Evolutionary conservation across 1,140 invertebrate genomes (phyloP).

Genomic region (Drosophila ficusphila): DNA sequence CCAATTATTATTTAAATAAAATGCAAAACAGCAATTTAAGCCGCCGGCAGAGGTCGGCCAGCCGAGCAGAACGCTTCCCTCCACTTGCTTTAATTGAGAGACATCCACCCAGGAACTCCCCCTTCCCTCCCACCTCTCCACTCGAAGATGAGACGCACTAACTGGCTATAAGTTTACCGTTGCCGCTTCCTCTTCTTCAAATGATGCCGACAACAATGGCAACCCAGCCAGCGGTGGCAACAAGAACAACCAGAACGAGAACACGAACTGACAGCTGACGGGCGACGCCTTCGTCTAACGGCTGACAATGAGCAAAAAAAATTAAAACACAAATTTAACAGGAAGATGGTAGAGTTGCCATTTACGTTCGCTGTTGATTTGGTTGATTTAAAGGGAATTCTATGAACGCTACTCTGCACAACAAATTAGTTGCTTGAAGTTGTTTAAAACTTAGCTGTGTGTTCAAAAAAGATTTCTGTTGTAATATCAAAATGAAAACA

Average conservation of each 20-base stretch:
- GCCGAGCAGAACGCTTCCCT: slow-evolving; percentile 59
- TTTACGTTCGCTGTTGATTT: not conserved
- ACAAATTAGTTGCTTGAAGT: no score
- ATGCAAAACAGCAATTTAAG: slow-evolving; percentile 66
- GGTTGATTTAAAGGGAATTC: not conserved
- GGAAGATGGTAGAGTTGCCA: not conserved
- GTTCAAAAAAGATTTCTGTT: no score
- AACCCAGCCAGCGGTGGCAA: slow-evolving; percentile 9
- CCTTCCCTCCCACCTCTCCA: not conserved
- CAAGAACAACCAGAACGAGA: slow-evolving; percentile 40
- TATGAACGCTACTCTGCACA: no score
- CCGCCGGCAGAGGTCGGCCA: slow-evolving; percentile 35
- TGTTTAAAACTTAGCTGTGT: no score
- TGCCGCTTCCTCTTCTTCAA: slow-evolving; percentile 41
- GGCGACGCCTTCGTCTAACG: slow-evolving; percentile 69
- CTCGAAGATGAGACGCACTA: slow-evolving; percentile 56
- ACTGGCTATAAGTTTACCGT: slow-evolving; percentile 69
- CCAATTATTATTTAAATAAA: slow-evolving; percentile 80
- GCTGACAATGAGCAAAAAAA: slow-evolving; percentile 12
- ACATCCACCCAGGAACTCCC: slow-evolving; percentile 3
- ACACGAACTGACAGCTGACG: slow-evolving; percentile 52
- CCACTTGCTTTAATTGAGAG: slow-evolving; percentile 61
- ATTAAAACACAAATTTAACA: not conserved
- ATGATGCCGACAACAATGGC: slow-evolving; percentile 57
- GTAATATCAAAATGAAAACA: no score